Evolutionary conservation across 2,888 invertebrate species (phyloP), one percentile per base, ranked within the genome.

Genomic region (Eretmocerus hayati): DNA sequence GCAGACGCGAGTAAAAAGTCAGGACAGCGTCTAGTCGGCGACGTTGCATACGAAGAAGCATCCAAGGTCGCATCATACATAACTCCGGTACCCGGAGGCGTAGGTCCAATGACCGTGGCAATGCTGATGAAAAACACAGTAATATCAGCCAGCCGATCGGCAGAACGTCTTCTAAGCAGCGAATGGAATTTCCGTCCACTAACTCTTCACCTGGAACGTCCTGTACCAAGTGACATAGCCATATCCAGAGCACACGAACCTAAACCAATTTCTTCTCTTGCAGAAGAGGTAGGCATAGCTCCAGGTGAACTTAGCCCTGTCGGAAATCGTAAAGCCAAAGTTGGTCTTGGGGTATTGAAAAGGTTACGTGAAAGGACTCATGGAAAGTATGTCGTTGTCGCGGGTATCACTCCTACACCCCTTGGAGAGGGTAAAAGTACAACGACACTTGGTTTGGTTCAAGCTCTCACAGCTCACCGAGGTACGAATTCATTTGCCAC

Each of bases 391-490:
- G 83, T 99, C 50, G 92, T 97, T 0, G 92, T 97, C 4, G 90
- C 90, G 44, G 97, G 94, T 15, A 96, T 99, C 42, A 99, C 96
- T 0, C 97, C 99, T 0, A 99, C 99, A 0, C 95, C 97, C 0
- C 77, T 99, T n/a, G 99, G 99, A 2, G 97, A 99, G 75, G 97
- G 97, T 23, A 99, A 99, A 76, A 95, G 93, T 62, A 99, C 99
- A 0, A 95, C 94, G 0, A 80, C 91, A 0, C 77, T 99, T 52
- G 99, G 97, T 2, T 72, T 97, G 56, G 87, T 86, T 4, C 99
- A 99, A 73, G 95, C 97, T 2, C 74, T 99, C 45, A 82, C 87
- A 1, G 90, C 89, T 0, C 90, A 92, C 63, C 81, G 83, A 58
- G 78, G 81, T 4, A 84, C 80, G 58, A 96, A 97, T 73, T 83